phyloP scores from a whole-genome alignment of 2,797 vertebrate genomes.

The Sebastes oblongus region DNA sequence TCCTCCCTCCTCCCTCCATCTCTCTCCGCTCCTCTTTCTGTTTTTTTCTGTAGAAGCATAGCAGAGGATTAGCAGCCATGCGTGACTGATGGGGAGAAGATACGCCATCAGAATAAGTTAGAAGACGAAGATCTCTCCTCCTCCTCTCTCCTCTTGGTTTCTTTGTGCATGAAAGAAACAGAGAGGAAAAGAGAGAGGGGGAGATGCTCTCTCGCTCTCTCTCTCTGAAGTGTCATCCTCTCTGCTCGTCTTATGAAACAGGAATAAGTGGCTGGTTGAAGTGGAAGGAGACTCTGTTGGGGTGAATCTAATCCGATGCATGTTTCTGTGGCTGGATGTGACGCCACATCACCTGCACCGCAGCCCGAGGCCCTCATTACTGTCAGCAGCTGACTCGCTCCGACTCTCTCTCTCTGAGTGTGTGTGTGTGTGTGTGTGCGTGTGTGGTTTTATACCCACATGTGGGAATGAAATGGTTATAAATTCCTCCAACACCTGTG shows the following conservation, averaged over 20 bases:
- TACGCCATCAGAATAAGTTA: constrained; percentile 80
- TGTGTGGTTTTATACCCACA: constrained; percentile 13
- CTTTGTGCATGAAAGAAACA: constrained; percentile 46
- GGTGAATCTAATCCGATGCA: constrained; percentile 67
- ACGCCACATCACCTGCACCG: constrained; percentile 61
- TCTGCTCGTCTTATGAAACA: constrained; percentile 56
- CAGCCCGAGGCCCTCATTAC: constrained; percentile 65
- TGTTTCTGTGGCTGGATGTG: constrained; percentile 59
- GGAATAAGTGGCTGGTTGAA: constrained; percentile 69
- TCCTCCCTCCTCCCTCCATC: constrained; percentile 18
- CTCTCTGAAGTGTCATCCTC: constrained; percentile 65
- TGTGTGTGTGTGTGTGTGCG: not conserved
- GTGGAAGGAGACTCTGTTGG: constrained; percentile 62
- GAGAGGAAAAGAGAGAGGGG: not conserved
- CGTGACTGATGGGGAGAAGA: constrained; percentile 80
- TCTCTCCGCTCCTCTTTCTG: not conserved
- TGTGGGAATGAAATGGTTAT: constrained; percentile 49
- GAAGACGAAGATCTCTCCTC: constrained; percentile 43
- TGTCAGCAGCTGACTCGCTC: constrained; percentile 50
- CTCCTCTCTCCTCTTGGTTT: constrained; percentile 37
- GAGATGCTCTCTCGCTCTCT: constrained; percentile 6
- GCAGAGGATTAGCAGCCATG: constrained; percentile 78
- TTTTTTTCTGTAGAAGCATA: constrained; percentile 50
- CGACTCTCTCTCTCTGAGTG: not conserved
- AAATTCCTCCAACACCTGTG: constrained; percentile 47